Base-by-base conservation (phyloP, 2,888 invertebrate genomes). In the Resseliella maxima region DNA sequence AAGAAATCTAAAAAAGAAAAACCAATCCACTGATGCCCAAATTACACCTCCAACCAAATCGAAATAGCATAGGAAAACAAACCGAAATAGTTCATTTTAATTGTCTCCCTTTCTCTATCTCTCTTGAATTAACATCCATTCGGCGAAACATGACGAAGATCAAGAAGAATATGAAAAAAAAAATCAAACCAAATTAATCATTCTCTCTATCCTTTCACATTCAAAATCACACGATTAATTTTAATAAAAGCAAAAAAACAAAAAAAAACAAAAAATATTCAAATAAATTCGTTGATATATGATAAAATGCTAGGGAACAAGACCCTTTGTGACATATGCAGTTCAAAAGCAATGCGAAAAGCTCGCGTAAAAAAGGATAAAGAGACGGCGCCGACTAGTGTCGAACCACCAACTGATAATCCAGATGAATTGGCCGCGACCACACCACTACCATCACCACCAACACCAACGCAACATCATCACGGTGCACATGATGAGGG, bases 281-380 rank as follows among this genome's bases (percentile, higher is more conserved):
- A 12, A 59, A 59, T 59, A 24, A n/a, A 59, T 59, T 72, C 31
- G 31, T 72, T 72, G 72, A 27, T 72, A 50, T 50, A 31, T 24
- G 59, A 59, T 45, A 85, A 50, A 50, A 50, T 15, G 24, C 88
- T 94, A 96, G 96, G 96, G 96, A 96, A 96, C 94, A 96, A 95
- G 94, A 96, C 96, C 89, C 94, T 95, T 91, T 96, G 96, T 92
- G 96, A 96, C 92, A 93, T 95, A 91, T 96, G 96, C 94, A 94
- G 93, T 92, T 93, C 95, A 89, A 95, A 95, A 92, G 93, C 94
- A 89, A 92, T 93, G 91, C 94, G 94, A 92, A 96, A 94, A 92
- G 92, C 93, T 89, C 92, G 93, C 87, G 91, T 93, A 90, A 95
- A 94, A 93, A 94, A 94, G 90, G 92, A 93, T 90, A 91, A 92